A percentile compares a stretch with the other conserved stretches of the same genome.
phyloP scores from a whole-genome alignment of 2,888 invertebrate species.

The Caenorhabditis sp. region DNA sequence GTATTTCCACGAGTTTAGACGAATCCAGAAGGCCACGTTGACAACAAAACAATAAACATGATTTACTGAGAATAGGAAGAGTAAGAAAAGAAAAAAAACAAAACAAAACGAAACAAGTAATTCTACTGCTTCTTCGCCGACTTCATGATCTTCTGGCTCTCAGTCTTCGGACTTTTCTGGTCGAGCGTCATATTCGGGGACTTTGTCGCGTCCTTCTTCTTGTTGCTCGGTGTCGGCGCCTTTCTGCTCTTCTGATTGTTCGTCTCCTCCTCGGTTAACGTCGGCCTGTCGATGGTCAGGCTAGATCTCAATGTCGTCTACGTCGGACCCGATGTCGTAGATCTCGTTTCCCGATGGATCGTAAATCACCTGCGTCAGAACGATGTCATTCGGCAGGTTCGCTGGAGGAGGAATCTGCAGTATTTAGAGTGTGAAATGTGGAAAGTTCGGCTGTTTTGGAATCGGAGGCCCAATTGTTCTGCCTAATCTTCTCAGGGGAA shows the following conservation, averaged over 20 bases:
- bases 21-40: no score
- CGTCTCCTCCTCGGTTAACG: conserved; percentile 5
- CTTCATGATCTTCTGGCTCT: no score
- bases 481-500: no score
- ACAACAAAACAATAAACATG: no score
- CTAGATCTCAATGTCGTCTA: conserved; percentile 32
- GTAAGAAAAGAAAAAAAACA: no score
- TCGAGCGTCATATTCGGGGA: not conserved
- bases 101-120: no score
- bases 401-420: conserved; percentile 14
- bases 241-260: conserved; percentile 2
- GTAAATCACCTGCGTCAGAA: conserved; percentile 12
- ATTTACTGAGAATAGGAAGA: no score
- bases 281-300: not conserved
- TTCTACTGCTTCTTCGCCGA: no score
- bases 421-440: no score
- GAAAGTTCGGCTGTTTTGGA: no score
- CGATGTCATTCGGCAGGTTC: not conserved
- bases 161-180: not conserved
- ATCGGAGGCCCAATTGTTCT: no score
- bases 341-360: conserved; percentile 16
- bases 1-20: no score
- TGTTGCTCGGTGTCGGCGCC: not conserved
- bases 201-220: not conserved
- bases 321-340: conserved; percentile 27